Evolutionary conservation across 2,888 invertebrate genomes (phyloP).

Genomic region (Nowickia ferox): DNA sequence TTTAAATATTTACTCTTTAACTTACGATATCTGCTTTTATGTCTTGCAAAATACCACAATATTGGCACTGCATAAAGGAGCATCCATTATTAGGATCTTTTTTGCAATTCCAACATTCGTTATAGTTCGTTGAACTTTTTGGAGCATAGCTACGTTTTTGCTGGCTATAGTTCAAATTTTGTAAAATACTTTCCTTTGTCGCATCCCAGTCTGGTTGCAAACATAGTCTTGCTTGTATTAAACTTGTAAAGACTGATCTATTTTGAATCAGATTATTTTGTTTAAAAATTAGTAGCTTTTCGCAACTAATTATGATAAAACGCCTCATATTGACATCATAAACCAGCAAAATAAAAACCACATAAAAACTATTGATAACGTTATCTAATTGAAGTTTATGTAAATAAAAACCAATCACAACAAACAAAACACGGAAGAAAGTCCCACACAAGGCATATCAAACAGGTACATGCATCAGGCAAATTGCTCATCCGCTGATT

Average conservation of each 20-base stretch:
- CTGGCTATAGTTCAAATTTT: slow-evolving; percentile 41
- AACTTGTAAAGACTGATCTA: slow-evolving; percentile 21
- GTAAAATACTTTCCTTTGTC: slow-evolving; percentile 31
- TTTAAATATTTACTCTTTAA: background rate
- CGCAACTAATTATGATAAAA: slow-evolving; percentile 12
- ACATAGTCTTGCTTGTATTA: slow-evolving; percentile 22
- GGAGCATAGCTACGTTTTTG: slow-evolving; percentile 71
- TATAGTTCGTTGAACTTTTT: background rate
- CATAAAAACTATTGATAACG: background rate
- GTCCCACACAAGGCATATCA: no score
- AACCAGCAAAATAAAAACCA: background rate
- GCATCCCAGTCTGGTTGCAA: slow-evolving; percentile 51
- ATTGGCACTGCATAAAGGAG: slow-evolving; percentile 77
- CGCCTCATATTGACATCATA: slow-evolving; percentile 51
- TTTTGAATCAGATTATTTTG: background rate
- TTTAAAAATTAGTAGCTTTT: slow-evolving; percentile 8
- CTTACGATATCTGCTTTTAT: slow-evolving; percentile 77
- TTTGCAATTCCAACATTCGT: slow-evolving; percentile 74
- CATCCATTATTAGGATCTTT: slow-evolving; percentile 45
- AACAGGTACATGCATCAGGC: no score
- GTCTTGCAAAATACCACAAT: slow-evolving; percentile 80
- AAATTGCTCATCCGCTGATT: no score
- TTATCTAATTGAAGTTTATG: slow-evolving; percentile 54
- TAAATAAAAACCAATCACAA: background rate
- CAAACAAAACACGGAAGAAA: no score